Conservation (phyloP, 2,888 invertebrate genomes). For the Drosophila lutescens region DNA sequence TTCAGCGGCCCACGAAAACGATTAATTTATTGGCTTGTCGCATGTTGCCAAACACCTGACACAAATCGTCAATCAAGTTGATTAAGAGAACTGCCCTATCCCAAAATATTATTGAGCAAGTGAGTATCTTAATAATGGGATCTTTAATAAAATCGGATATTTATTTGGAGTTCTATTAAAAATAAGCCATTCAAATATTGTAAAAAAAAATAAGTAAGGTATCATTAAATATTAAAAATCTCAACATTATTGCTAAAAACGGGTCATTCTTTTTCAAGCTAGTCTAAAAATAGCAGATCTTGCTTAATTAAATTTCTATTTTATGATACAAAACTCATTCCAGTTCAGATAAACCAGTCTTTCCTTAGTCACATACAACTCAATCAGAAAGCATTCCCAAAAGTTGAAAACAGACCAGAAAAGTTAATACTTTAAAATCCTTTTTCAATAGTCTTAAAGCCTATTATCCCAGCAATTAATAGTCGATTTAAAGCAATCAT, state of each 20-base stretch:
- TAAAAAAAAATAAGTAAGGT: too few relatives aligned
- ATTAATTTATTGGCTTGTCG: constrained; percentile 54
- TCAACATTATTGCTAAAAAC: background rate
- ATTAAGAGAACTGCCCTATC: constrained; percentile 37
- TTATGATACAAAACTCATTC: background rate
- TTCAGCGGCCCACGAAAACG: constrained; percentile 6
- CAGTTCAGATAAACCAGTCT: constrained; percentile 4
- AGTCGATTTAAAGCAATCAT: constrained; percentile 1
- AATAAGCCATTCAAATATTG: background rate
- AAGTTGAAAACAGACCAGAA: background rate
- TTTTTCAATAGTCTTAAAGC: background rate
- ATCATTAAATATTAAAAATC: too few relatives aligned
- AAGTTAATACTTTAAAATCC: constrained; percentile 1
- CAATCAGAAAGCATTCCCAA: background rate
- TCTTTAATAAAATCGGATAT: background rate
- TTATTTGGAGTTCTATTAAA: background rate
- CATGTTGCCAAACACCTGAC: constrained; percentile 62
- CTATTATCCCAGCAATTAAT: background rate
- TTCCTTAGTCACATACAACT: background rate
- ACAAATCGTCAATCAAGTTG: constrained; percentile 39
- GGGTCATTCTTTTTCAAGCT: too few relatives aligned
- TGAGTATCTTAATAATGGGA: background rate
- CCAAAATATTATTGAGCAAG: constrained; percentile 18
- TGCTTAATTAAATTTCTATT: background rate
- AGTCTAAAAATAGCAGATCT: background rate